A percentile compares a stretch with the other conserved stretches of the same genome.
Conservation (phyloP, 2,113 vertebrate genomes). For the Laterallus jamaicensis region DNA sequence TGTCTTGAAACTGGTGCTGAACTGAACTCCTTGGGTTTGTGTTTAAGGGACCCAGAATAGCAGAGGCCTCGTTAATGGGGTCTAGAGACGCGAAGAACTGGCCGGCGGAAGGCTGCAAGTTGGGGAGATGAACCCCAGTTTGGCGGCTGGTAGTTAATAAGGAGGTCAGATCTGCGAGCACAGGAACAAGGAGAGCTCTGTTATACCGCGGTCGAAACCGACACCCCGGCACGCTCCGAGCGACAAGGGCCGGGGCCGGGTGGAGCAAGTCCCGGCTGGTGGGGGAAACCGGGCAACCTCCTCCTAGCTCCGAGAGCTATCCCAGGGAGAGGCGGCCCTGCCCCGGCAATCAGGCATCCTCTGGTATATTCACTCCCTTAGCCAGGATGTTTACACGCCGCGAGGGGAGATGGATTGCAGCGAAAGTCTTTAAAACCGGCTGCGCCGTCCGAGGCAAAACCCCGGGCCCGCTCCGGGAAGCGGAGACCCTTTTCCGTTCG, state of each 20-base stretch:
- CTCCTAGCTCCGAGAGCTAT: not conserved
- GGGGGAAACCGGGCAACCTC: not conserved
- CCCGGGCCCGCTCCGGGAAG: not conserved
- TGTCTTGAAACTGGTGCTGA: conserved; percentile 99
- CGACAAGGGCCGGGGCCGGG: not conserved
- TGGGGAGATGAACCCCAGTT: conserved; percentile 87
- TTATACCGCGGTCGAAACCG: conserved; percentile 47
- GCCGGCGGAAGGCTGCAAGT: conserved; percentile 85
- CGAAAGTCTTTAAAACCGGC: not conserved
- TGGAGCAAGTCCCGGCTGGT: not conserved
- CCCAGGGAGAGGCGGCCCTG: not conserved
- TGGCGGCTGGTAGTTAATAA: conserved; percentile 91
- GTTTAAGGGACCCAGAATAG: conserved; percentile 93
- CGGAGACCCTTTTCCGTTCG: not conserved
- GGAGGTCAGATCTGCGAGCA: conserved; percentile 92
- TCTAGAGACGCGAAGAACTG: conserved; percentile 97
- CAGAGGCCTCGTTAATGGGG: conserved; percentile 90
- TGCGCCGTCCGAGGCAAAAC: not conserved
- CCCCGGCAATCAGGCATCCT: not conserved
- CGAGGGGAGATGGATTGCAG: not conserved
- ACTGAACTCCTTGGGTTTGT: conserved; percentile 89
- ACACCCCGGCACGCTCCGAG: not conserved
- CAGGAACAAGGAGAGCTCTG: conserved; percentile 67
- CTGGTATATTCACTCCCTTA: not conserved
- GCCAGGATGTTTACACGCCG: not conserved